Percentiles rank a stretch among this genome's conserved stretches.
phyloP scores from a whole-genome alignment of 2,888 invertebrate genomes.

The Lutraria lutraria region DNA sequence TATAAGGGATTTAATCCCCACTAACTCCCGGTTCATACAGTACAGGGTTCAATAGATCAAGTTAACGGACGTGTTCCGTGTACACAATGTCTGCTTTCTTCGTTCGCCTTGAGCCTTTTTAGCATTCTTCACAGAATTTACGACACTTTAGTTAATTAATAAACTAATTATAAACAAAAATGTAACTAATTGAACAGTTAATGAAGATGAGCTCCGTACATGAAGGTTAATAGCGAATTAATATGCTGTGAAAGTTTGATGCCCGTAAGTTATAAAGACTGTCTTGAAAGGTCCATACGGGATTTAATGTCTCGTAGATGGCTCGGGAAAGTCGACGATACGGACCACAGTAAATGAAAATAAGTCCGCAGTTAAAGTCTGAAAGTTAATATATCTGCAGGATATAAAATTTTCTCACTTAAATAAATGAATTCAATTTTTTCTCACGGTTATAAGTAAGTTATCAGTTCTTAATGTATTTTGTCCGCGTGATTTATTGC shows the following conservation, averaged over 20 bases:
- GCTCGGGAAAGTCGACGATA: not conserved
- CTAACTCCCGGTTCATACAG: too few species aligned
- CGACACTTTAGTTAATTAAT: slow-evolving; percentile 9
- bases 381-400: not conserved
- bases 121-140: not conserved
- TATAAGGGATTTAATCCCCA: too few species aligned
- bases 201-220: not conserved
- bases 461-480: slow-evolving; percentile 36
- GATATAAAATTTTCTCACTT: slow-evolving; percentile 27
- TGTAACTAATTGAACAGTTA: not conserved
- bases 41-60: not conserved
- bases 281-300: not conserved
- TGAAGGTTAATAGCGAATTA: not conserved
- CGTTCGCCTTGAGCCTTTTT: not conserved
- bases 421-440: slow-evolving; percentile 25
- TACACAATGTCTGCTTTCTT: not conserved
- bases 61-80: not conserved
- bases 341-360: not conserved
- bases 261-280: not conserved
- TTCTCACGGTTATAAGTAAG: slow-evolving; percentile 59
- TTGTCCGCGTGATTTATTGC: slow-evolving; percentile 49
- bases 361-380: not conserved
- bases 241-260: not conserved
- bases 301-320: not conserved
- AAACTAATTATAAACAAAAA: slow-evolving; percentile 19